phyloP scores from a whole-genome alignment of 2,797 vertebrate species.

The Sebastes nivosus region DNA sequence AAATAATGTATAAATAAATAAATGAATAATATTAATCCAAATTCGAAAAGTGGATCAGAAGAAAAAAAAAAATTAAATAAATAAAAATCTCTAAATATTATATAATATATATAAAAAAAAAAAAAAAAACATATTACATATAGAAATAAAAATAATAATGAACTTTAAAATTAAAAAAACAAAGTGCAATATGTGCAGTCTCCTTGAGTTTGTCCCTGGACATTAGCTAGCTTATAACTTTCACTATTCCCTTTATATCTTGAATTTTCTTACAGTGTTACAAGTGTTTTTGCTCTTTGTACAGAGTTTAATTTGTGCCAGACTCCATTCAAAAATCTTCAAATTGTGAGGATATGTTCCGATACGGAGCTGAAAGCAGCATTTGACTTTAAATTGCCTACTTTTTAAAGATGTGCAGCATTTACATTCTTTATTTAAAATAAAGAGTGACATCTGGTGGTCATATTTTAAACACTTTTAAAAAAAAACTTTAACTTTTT shows the following conservation, averaged over 20 bases:
- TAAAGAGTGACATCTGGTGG: constrained; percentile 53
- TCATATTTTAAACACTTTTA: neutral
- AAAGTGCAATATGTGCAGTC: too few species aligned
- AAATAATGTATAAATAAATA: too few species aligned
- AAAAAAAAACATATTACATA: too few species aligned
- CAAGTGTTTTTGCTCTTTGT: neutral
- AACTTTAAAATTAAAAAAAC: too few species aligned
- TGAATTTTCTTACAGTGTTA: neutral
- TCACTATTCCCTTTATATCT: neutral
- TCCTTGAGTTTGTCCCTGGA: neutral
- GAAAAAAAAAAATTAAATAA: too few species aligned
- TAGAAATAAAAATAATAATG: too few species aligned
- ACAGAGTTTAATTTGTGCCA: neutral
- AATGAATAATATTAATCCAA: too few species aligned
- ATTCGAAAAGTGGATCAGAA: too few species aligned
- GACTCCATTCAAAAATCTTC: neutral
- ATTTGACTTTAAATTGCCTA: neutral
- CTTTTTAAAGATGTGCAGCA: constrained; percentile 8
- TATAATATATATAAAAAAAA: too few species aligned
- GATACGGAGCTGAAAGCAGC: neutral
- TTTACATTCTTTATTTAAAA: neutral
- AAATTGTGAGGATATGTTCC: rapidly evolving
- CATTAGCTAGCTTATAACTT: neutral
- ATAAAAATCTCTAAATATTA: too few species aligned
- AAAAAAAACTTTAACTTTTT: neutral